Evolutionary conservation across 2,113 vertebrate genomes (phyloP), one percentile per base, ranked within the genome.

Genomic region (Noturus placidus): DNA sequence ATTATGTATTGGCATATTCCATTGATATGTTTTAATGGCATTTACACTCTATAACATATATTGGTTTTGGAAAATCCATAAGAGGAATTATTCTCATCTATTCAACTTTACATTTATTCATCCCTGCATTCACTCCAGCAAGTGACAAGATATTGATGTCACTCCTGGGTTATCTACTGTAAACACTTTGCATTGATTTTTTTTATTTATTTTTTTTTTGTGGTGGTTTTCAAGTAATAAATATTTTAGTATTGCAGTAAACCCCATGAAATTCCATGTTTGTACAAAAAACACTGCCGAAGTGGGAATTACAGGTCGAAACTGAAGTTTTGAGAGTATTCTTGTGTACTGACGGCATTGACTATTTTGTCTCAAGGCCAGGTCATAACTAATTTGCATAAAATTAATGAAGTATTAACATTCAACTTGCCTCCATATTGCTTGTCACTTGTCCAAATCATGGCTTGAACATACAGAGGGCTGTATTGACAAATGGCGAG

Each of bases 1-100:
- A 83, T 83, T 65, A 67, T 83, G 59, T 83, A 83, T 83, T 50
- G 81, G 42, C 81, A 83, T n/a, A 10, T 83, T 59, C 33, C 79
- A 59, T 38, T 22, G 20, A 38, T 56, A 33, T 20, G 77, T 19
- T 38, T 61, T 59, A 61, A 81, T 81, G 79, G 33, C 30, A 61
- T 81, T 46, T 50, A 65, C 38, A 67, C 25, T 50, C 33, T 63
- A 46, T n/a, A 65, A 46, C 59, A 30, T n/a, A 65, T 65, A 65
- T 83, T 65, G 57, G 20, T 46, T 63, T 65, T 83, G 61, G 33
- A 82, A 42, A 13, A 65, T 83, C 59, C 38, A 65, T 83, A 42
- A 50, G 3, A 65, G 35, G 27, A 63, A 82, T 83, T 63, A 83
- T 83, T 65, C 35, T 65, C 35, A n/a, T 42, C 19, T 59, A 59